Evolutionary conservation across 2,797 vertebrate genomes (phyloP).

Genomic region (Myotis vivesi): DNA sequence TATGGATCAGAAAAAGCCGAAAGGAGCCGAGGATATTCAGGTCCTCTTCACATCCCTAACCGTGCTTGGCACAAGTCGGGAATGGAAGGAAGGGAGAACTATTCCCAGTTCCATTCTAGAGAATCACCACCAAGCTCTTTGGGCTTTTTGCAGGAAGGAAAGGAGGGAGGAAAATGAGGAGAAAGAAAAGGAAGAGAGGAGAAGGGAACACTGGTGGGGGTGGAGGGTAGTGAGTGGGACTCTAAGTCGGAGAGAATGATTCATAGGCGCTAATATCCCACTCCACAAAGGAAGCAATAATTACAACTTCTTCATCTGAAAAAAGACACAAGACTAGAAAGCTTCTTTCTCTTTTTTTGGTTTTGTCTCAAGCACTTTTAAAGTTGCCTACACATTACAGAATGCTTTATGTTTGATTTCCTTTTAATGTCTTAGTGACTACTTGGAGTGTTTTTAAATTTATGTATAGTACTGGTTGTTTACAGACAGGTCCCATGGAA

Average conservation of each 20-base stretch:
- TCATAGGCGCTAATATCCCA: slow-evolving; percentile 44
- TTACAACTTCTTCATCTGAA: slow-evolving; percentile 56
- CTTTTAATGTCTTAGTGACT: slow-evolving; percentile 11
- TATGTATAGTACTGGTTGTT: background rate
- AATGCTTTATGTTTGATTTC: slow-evolving; percentile 47
- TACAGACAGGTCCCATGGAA: background rate
- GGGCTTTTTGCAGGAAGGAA: background rate
- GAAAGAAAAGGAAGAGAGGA: background rate
- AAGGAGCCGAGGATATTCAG: background rate
- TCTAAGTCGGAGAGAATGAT: slow-evolving; percentile 16
- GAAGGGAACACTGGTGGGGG: too few relatives aligned
- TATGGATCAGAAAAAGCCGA: background rate
- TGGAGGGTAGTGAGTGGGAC: background rate
- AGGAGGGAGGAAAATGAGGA: too few relatives aligned
- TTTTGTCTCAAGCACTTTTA: slow-evolving; percentile 28
- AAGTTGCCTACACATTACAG: slow-evolving; percentile 33
- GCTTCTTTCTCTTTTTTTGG: background rate
- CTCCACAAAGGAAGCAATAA: slow-evolving; percentile 42
- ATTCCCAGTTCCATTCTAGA: background rate
- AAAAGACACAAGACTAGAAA: slow-evolving; percentile 15
- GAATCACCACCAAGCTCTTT: background rate
- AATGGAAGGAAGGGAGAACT: background rate
- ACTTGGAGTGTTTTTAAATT: slow-evolving; percentile 10
- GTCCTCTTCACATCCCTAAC: background rate
- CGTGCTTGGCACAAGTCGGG: background rate